Evolutionary conservation across 2,113 vertebrate genomes (phyloP), one percentile per base, ranked within the genome.

Genomic region (Otocyon megalotis): DNA sequence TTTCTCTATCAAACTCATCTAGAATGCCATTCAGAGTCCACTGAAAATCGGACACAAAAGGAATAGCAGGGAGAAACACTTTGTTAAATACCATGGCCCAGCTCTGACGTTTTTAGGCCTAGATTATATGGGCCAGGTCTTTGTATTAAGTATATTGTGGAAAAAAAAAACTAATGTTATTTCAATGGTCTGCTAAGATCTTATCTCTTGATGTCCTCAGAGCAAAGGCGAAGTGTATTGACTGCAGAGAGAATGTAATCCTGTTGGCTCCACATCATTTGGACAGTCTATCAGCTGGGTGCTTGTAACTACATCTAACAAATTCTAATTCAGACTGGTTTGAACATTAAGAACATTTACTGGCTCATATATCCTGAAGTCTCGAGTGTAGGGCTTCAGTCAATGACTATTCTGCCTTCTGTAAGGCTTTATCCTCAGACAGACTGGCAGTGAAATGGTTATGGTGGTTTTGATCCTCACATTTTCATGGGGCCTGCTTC

Each of bases 131-230:
- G 53, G 10, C n/a, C n/a, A 76, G 62, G 53, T 96, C 62, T 96
- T 96, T 96, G 71, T 93, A 69, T 94, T 93, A 80, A 85, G 60
- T 32, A 43, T 88, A 63, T 88, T 35, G 63, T 90, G 50, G 24
- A 37, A 88, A 93, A 69, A 53, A 71, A 69, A 85, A 88, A 43
- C 26, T 56, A 60, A 35, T 81, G 63, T 62, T 62, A 63, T 93
- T 84, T 90, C 86, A 91, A 2, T 84, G n/a, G 74, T 80, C 37
- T 94, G 62, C 48, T 56, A 74, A 67, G 84, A 92, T 87, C 62
- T 80, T 95, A 76, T 88, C 71, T 85, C 26, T 71, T 71, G 76
- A 76, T 77, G 77, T 60, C 43, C 54, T 93, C 65, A 65, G 50
- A 88, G 86, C 53, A 91, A 76, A 93, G 90, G 24, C 79, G 22